Evolutionary conservation across 2,113 vertebrate species (phyloP), one percentile per base, ranked within the genome.

Genomic region (Callopanchax toddi): DNA sequence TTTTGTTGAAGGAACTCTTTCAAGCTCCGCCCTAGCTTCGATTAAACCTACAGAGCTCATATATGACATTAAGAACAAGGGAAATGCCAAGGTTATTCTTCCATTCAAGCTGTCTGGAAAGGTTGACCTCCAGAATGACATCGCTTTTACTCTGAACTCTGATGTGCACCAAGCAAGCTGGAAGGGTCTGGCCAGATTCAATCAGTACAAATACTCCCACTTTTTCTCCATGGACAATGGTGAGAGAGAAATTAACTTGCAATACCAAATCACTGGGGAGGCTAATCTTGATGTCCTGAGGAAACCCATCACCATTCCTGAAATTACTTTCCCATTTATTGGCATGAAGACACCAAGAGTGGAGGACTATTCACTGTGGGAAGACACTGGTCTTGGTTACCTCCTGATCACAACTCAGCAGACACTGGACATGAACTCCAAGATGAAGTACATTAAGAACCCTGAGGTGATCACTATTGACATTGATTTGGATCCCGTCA

Each of bases 121-220:
- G 82, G 86, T 95, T 62, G 94, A 97, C 59, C 93, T 96, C 52
- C 85, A 93, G 72, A 96, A 96, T 89, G 94, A 96, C 73, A 93
- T 95, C 2, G 83, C 72, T 4, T 71, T 96, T 39, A 83, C 77
- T 16, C 73, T 98, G 29, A 95, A 86, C 78, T 87, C 93, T 17
- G 80, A 81, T 17, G 76, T 89, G 70, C 95, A 98, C 64, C 90
- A 92, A 67, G 69, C 89, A 45, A 91, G 74, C 71, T 97, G 96
- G 95, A 87, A 90, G 78, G 89, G 91, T 48, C 78, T 78, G 57
- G 90, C 92, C 26, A 92, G 92, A 69, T 94, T 95, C 89, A 97
- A 98, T 77, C 95, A 97, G 59, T 95, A 96, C 81, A 95, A 93
- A 57, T 96, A 96, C 65, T 88, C 71, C 61, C 95, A 97, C 69